Percentiles rank a stretch among this genome's conserved stretches.
Evolutionary conservation across 2,888 invertebrate species (phyloP).

Genomic region (Stenodema calcarata): DNA sequence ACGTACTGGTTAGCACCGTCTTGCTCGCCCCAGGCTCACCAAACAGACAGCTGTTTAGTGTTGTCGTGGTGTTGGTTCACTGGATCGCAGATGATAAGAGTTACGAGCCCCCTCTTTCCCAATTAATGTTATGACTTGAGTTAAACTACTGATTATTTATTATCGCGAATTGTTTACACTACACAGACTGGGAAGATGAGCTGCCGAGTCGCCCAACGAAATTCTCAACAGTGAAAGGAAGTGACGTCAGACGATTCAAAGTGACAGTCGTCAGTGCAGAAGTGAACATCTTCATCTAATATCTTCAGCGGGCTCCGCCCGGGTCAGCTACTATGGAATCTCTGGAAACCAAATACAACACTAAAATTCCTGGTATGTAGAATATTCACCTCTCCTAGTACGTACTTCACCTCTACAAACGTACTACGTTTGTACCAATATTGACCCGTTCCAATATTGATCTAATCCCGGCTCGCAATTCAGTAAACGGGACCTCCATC

Average conservation of each 20-base stretch:
- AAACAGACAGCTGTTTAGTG: not conserved
- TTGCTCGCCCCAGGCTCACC: not conserved
- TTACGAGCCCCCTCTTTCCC: not conserved
- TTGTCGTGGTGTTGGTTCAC: not conserved
- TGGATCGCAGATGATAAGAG: not conserved
- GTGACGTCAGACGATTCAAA: not conserved
- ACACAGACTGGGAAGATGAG: not conserved
- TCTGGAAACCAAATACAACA: slow-evolving; percentile 65
- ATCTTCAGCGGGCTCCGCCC: not conserved
- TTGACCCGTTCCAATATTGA: no score
- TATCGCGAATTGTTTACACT: not conserved
- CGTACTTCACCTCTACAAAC: no score
- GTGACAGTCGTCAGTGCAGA: not conserved
- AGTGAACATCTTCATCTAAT: not conserved
- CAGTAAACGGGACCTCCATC: no score
- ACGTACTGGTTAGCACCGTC: not conserved
- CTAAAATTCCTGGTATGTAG: slow-evolving; percentile 68
- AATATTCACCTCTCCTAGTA: not conserved
- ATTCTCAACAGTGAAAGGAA: not conserved
- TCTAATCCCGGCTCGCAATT: no score
- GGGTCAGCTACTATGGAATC: not conserved
- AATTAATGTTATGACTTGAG: not conserved
- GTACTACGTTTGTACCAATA: no score
- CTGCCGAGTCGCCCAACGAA: not conserved
- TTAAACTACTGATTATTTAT: not conserved